phyloP scores from a whole-genome alignment of 2,888 invertebrate genomes.

The Tipula helvola region DNA sequence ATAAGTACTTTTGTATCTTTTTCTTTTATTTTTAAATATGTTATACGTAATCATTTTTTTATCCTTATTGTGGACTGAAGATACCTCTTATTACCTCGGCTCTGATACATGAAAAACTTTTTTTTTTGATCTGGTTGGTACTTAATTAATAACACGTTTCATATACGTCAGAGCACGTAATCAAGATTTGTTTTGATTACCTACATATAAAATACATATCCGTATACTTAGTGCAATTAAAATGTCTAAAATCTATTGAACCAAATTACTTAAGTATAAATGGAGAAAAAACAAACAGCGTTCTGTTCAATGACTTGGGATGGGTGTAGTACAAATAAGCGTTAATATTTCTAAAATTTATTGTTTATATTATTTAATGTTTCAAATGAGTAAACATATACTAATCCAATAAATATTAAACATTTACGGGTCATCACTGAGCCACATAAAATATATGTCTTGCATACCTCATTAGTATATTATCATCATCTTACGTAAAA shows the following conservation, averaged over 20 bases:
- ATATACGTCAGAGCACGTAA: background rate
- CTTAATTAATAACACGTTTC: background rate
- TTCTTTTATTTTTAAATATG: background rate
- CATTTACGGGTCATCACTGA: background rate
- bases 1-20: background rate
- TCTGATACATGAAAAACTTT: background rate
- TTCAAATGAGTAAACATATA: background rate
- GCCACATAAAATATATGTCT: background rate
- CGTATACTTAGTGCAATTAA: background rate
- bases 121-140: background rate
- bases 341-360: background rate
- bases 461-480: background rate
- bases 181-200: background rate
- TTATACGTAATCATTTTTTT: background rate
- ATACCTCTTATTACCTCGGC: no score
- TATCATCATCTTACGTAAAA: background rate
- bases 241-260: background rate
- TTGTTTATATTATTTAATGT: background rate
- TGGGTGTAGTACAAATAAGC: background rate
- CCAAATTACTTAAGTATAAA: background rate
- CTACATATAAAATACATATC: background rate
- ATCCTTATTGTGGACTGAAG: background rate
- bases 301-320: background rate
- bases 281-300: background rate
- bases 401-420: background rate